Evolutionary conservation across 2,888 invertebrate species (phyloP).

Genomic region (Oxystoma pomonae): DNA sequence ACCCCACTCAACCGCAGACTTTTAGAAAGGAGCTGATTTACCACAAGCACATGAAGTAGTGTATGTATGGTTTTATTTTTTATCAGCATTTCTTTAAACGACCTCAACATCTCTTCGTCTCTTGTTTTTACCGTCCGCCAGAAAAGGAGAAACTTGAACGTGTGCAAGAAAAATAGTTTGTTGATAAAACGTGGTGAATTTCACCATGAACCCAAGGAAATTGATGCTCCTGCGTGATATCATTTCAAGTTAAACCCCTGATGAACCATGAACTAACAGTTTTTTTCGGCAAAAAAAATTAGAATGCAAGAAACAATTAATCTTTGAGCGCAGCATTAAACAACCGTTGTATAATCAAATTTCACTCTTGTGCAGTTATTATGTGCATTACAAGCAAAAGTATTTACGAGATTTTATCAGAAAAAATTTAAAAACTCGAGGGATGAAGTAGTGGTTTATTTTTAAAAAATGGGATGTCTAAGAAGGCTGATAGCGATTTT

Average conservation of each 20-base stretch:
- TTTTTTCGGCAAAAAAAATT: background rate
- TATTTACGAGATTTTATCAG: too few species aligned
- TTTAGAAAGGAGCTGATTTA: background rate
- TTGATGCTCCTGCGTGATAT: background rate
- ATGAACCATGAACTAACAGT: background rate
- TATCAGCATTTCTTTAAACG: background rate
- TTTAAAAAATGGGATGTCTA: background rate
- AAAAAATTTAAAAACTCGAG: too few species aligned
- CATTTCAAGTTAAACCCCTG: background rate
- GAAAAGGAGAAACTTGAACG: background rate
- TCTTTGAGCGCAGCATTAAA: too few species aligned
- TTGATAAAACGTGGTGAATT: background rate
- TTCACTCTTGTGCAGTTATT: background rate
- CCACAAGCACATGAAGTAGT: background rate
- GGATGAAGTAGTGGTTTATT: background rate
- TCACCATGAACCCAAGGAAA: background rate
- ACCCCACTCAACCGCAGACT: background rate
- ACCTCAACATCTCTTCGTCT: background rate
- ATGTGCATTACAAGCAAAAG: too few species aligned
- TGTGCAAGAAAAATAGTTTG: background rate
- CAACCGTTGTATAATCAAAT: background rate
- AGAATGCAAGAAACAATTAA: background rate
- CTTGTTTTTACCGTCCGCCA: background rate
- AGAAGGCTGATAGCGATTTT: background rate
- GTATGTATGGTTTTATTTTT: background rate